These are phyloP conservation scores for Chymomyza procnemis DNA, from an alignment of 2,888 invertebrate genomes.

Conservation along the genomic window DNA sequence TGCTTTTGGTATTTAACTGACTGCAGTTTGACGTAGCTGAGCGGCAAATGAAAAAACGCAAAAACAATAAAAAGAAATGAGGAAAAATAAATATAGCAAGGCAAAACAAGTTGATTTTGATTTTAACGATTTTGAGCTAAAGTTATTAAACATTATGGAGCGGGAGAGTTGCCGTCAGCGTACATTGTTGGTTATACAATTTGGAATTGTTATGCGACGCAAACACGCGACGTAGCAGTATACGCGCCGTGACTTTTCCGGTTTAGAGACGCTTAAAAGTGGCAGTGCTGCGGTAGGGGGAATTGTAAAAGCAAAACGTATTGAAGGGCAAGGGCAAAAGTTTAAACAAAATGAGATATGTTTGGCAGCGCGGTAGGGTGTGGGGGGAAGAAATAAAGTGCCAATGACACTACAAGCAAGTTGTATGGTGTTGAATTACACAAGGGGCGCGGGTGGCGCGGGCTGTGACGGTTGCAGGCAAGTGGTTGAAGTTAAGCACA, in stretches of 20 bases:
- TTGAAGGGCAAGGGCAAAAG: slow-evolving; percentile 23
- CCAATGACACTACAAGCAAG: slow-evolving; percentile 43
- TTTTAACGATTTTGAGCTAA: background rate
- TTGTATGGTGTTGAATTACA: slow-evolving; percentile 28
- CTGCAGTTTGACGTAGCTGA: background rate
- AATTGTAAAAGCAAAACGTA: background rate
- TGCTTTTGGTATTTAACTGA: too few relatives aligned
- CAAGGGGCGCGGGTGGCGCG: slow-evolving; percentile 26
- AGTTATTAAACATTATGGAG: too few relatives aligned
- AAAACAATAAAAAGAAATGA: too few relatives aligned
- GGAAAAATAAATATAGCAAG: background rate
- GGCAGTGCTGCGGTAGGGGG: background rate
- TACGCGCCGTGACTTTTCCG: background rate
- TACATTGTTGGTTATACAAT: slow-evolving; percentile 15
- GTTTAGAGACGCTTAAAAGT: background rate
- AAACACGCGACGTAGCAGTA: slow-evolving; percentile 5
- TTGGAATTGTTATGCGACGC: slow-evolving; percentile 33
- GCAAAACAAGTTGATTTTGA: background rate
- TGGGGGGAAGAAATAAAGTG: slow-evolving; percentile 28
- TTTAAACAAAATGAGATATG: slow-evolving; percentile 32
- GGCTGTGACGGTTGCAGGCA: slow-evolving; percentile 37
- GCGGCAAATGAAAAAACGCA: slow-evolving; percentile 25
- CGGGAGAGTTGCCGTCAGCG: too few relatives aligned
- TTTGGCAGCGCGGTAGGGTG: too few relatives aligned
- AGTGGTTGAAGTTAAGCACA: slow-evolving; percentile 63